Evolutionary conservation across 1,140 invertebrate genomes (phyloP).

Genomic region (silkworm (Bombyx mori)): ASM3026992v2 NC_085123.1:4716501-4717000

Average conservation of each 20-base stretch:
- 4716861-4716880: constrained; percentile 48
- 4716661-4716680: constrained; percentile 77
- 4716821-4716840: constrained; percentile 54
- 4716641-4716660: constrained; percentile 87
- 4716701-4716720: constrained; percentile 75
- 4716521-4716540: too few relatives aligned
- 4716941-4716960: constrained; percentile 85
- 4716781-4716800: constrained; percentile 76
- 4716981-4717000: constrained; percentile 35
- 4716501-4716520: too few relatives aligned
- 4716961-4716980: constrained; percentile 73
- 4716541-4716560: too few relatives aligned
- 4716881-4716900: constrained; percentile 43
- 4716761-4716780: constrained; percentile 73
- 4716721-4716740: constrained; percentile 82
- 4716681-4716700: constrained; percentile 76
- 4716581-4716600: constrained; percentile 83
- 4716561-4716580: constrained; percentile 75
- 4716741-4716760: constrained; percentile 79
- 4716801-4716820: constrained; percentile 48
- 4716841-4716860: constrained; percentile 44
- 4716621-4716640: constrained; percentile 78
- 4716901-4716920: constrained; percentile 74
- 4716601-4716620: constrained; percentile 83
- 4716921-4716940: constrained; percentile 76